Evolutionary conservation across 2,888 invertebrate species (phyloP).

Genomic region (Heteromurus nitidus): DNA sequence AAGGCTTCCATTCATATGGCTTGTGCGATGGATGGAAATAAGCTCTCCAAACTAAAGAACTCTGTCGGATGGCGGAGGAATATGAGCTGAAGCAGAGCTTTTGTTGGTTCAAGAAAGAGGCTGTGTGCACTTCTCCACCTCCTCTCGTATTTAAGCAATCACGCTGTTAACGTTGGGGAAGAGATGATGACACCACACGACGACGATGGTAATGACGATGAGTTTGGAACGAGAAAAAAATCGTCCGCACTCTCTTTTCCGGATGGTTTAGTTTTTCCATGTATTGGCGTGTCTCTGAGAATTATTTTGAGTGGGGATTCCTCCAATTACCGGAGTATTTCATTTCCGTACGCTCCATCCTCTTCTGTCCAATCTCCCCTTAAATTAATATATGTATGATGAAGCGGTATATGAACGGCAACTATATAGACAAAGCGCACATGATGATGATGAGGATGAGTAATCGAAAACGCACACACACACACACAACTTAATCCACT

Average conservation of each 20-base stretch:
- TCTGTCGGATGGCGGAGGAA: not conserved
- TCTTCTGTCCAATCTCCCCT: slow-evolving; percentile 11
- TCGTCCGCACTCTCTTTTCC: slow-evolving; percentile 1
- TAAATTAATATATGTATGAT: not conserved
- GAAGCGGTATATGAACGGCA: not conserved
- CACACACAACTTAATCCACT: slow-evolving; percentile 53
- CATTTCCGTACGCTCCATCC: slow-evolving; percentile 23
- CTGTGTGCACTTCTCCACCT: slow-evolving; percentile 13
- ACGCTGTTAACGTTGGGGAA: not conserved
- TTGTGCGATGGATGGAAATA: slow-evolving; percentile 6
- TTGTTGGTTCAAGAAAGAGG: slow-evolving; percentile 26
- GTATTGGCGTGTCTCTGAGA: too few relatives aligned
- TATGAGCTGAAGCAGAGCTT: slow-evolving; percentile 33
- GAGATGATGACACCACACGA: too few relatives aligned
- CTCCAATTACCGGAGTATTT: slow-evolving; percentile 58
- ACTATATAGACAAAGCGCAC: not conserved
- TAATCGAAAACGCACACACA: slow-evolving; percentile 44
- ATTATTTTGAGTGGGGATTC: slow-evolving; percentile 55
- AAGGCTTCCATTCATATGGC: slow-evolving; percentile 18
- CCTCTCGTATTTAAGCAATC: not conserved
- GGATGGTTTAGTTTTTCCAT: slow-evolving; percentile 42
- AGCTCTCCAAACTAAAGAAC: not conserved
- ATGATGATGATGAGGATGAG: slow-evolving; percentile 5
- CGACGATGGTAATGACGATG: slow-evolving; percentile 13
- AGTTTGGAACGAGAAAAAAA: slow-evolving; percentile 17